Evolutionary conservation across 2,113 vertebrate genomes (phyloP), one percentile per base, ranked within the genome.

Genomic region (Mesitornis unicolor): DNA sequence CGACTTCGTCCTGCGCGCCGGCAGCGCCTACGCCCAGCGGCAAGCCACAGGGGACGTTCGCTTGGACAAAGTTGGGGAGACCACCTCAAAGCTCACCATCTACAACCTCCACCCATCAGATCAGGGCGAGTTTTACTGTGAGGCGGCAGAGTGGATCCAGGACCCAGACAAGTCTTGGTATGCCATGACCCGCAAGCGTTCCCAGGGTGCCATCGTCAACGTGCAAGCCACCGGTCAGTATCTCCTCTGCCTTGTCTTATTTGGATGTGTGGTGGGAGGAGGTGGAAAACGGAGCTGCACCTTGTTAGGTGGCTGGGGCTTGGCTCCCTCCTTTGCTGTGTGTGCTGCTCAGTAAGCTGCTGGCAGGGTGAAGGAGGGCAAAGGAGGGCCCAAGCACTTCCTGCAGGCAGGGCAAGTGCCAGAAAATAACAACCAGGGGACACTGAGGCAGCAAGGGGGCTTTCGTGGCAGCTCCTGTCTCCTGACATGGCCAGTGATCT

Each of bases 111-210:
- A 99, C 98, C 98, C 99, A 0, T 97, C 98, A 0, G 99, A 99
- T 98, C 99, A 99, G 96, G 99, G 99, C 47, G 98, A 99, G 95
- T 98, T 99, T 43, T 99, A 99, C 98, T 99, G 99, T 2, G 99
- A 99, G 97, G 99, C 99, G 0, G 98, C 99, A 0, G 99, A 99
- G 96, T 99, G 99, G 99, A 99, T 99, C 95, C 99, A 99, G 96
- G 99, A 99, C 79, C 97, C 99, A 0, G 99, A 99, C 13, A 97
- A 96, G 67, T 98, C 98, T 22, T 99, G 99, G 99, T 99, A 98
- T 0, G 97, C 99, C 89, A 99, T 99, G 99, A 99, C 99, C n/a
- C 98, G 98, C 89, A 99, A 99, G 95, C 99, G 99, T 89, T 99
- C 99, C 1, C 98, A 99, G 86, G 99, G 99, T 13, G 98, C 99